phyloP scores from a whole-genome alignment of 2,113 vertebrate genomes.

The Oncorhynchus kisutch region DNA sequence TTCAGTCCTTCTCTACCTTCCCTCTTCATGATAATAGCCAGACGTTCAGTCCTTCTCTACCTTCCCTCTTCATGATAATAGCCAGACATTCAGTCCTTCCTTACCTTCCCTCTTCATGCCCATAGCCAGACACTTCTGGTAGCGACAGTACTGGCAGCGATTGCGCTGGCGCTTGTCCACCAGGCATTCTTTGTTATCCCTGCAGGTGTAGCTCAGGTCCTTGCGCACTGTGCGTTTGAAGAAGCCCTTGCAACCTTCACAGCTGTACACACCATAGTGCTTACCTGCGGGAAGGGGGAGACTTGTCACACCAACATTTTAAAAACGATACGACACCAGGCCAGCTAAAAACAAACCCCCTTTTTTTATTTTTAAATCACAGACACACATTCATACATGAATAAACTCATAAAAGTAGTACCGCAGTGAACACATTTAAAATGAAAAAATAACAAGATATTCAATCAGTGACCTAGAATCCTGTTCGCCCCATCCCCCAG shows the following conservation, averaged over 20 bases:
- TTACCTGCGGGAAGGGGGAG: constrained; percentile 76
- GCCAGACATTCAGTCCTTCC: not conserved
- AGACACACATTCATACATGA: too few species aligned
- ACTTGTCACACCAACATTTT: not conserved
- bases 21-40: too few species aligned
- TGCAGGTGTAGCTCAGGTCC: constrained; percentile 93
- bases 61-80: not conserved
- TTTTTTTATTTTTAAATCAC: too few species aligned
- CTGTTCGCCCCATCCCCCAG: too few species aligned
- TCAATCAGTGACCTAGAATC: too few species aligned
- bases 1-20: too few species aligned
- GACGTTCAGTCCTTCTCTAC: too few species aligned
- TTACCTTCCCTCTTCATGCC: constrained; percentile 98
- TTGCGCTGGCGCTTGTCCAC: constrained; percentile 97
- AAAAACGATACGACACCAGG: too few species aligned
- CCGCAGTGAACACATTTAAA: too few species aligned
- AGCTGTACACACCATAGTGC: constrained; percentile 96
- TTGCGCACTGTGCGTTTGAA: constrained; percentile 95
- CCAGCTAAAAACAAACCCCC: too few species aligned
- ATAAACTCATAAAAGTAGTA: too few species aligned
- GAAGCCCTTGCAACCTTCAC: constrained; percentile 97
- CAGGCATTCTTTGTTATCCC: constrained; percentile 93
- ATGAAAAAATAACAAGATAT: too few species aligned
- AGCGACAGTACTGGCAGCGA: constrained; percentile 97
- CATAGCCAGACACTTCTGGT: constrained; percentile 97